Conservation (phyloP, 2,113 vertebrate genomes). For the Thunnus thynnus region DNA sequence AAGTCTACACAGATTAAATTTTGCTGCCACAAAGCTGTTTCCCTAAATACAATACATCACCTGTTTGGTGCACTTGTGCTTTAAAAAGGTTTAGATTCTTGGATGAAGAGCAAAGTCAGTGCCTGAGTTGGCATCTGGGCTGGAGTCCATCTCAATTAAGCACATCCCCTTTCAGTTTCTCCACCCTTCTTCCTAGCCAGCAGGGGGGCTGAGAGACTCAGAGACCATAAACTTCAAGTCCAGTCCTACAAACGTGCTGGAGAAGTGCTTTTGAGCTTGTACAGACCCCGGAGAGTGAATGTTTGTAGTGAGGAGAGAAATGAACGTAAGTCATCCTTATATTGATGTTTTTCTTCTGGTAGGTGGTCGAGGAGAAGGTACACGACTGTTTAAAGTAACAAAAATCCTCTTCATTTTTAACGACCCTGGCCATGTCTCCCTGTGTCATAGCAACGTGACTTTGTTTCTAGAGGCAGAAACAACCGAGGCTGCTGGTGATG, state of each 20-base stretch:
- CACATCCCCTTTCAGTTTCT: slow-evolving; percentile 38
- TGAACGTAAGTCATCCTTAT: background rate
- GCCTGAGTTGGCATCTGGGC: slow-evolving; percentile 31
- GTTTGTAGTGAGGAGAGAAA: background rate
- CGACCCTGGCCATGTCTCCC: background rate
- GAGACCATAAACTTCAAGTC: slow-evolving; percentile 10
- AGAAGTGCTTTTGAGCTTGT: slow-evolving; percentile 19
- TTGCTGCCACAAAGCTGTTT: background rate
- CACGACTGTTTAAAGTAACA: background rate
- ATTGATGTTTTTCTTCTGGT: background rate
- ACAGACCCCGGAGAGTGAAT: background rate
- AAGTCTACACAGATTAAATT: background rate
- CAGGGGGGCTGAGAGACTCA: background rate
- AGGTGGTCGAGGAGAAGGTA: background rate
- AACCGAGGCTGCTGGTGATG: background rate
- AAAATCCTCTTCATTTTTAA: background rate
- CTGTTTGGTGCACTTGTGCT: background rate
- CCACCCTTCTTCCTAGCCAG: background rate
- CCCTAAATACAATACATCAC: background rate
- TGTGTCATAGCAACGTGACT: background rate
- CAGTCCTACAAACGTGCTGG: slow-evolving; percentile 5
- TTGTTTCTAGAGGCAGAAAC: background rate
- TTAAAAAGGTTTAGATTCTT: background rate
- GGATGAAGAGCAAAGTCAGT: slow-evolving; percentile 19
- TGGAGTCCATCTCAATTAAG: slow-evolving; percentile 35